phyloP scores from a whole-genome alignment of 2,888 invertebrate species.

The Lithophane leautieri region DNA sequence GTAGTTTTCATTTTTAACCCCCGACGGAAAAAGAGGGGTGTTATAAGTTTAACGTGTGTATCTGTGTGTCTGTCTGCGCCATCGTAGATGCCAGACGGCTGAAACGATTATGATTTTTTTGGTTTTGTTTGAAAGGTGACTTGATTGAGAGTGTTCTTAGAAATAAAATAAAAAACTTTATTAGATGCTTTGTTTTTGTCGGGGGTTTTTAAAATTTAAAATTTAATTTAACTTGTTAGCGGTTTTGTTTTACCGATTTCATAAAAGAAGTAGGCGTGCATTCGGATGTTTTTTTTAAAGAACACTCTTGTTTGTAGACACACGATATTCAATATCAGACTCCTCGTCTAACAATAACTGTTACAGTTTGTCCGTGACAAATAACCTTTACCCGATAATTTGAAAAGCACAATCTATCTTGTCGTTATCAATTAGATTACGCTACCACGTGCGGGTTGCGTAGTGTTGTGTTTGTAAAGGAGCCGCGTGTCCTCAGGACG shows the following conservation, averaged over 20 bases:
- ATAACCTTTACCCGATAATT: slow-evolving; percentile 30
- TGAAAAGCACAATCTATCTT: slow-evolving; percentile 46
- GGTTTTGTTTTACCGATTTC: background rate
- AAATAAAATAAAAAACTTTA: too few relatives aligned
- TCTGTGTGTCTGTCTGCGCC: too few relatives aligned
- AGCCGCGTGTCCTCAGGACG: slow-evolving; percentile 46
- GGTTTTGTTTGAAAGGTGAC: too few relatives aligned
- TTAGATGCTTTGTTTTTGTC: too few relatives aligned
- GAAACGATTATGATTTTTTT: too few relatives aligned
- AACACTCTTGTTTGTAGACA: background rate
- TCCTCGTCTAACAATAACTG: background rate
- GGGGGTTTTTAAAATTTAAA: too few relatives aligned
- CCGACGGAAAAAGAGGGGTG: too few relatives aligned
- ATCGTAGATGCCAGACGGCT: too few relatives aligned
- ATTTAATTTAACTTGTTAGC: too few relatives aligned
- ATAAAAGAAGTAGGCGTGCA: background rate
- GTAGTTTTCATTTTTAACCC: background rate
- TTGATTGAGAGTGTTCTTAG: too few relatives aligned
- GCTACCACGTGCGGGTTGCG: slow-evolving; percentile 16
- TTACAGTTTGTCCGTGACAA: slow-evolving; percentile 1
- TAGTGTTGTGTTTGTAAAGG: slow-evolving; percentile 36
- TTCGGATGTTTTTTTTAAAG: background rate
- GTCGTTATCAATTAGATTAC: slow-evolving; percentile 53
- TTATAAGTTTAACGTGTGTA: too few relatives aligned
- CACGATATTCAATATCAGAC: background rate